Conservation (phyloP, 1,140 invertebrate species). For the Araneus ventricosus region DNA sequence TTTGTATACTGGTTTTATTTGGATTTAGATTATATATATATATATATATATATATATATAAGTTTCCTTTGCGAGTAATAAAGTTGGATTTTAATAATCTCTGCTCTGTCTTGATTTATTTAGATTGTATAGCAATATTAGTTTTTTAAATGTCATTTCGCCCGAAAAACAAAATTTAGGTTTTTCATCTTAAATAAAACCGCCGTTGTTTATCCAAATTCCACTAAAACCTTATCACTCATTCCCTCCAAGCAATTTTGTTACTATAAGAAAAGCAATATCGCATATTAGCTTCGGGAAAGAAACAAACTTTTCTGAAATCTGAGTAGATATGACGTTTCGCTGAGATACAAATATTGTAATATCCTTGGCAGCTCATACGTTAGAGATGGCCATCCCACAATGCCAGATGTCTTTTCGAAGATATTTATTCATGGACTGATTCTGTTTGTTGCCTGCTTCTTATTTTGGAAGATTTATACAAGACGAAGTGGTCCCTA, state of each 20-base stretch:
- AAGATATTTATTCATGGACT: neutral
- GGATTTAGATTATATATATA: too few species aligned
- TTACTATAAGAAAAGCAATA: neutral
- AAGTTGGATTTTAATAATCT: too few species aligned
- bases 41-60: too few species aligned
- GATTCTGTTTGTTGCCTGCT: neutral
- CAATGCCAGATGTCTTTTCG: neutral
- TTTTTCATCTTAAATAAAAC: neutral
- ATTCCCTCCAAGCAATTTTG: neutral
- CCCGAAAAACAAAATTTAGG: neutral
- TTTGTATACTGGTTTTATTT: too few species aligned
- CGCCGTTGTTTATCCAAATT: neutral
- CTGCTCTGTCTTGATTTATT: too few species aligned
- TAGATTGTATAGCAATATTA: neutral
- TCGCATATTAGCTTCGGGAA: neutral
- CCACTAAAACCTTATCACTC: neutral
- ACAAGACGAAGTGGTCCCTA: slow-evolving; percentile 3
- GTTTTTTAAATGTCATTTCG: neutral
- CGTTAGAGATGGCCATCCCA: slow-evolving; percentile 24
- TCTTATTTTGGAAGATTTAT: slow-evolving; percentile 15
- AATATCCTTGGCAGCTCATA: slow-evolving; percentile 21
- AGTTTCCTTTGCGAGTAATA: too few species aligned
- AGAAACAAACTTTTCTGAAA: slow-evolving; percentile 27
- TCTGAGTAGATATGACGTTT: slow-evolving; percentile 23
- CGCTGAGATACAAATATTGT: slow-evolving; percentile 3